phyloP scores from a whole-genome alignment of 2,113 vertebrate species.

The Felis chaus region DNA sequence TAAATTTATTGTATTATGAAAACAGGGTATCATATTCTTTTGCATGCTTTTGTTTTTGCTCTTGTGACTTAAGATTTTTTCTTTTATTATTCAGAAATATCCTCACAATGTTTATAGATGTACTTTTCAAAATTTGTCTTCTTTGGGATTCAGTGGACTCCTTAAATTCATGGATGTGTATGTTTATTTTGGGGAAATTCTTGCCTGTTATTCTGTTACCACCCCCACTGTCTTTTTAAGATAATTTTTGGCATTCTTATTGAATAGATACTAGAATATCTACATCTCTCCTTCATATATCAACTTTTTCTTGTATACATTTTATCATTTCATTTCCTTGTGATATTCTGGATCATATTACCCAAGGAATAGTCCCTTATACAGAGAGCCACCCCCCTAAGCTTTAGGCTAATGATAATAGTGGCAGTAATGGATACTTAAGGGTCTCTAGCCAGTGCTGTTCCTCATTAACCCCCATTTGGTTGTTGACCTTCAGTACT shows the following conservation, averaged over 20 bases:
- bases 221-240: not conserved
- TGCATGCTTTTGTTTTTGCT: not conserved
- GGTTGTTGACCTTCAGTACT: not conserved
- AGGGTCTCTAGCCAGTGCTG: not conserved
- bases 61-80: not conserved
- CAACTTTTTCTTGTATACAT: not conserved
- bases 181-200: not conserved
- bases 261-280: not conserved
- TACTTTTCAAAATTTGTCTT: constrained; percentile 8
- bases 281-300: not conserved
- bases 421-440: not conserved
- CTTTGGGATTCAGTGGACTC: not conserved
- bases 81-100: not conserved
- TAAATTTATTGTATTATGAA: not conserved
- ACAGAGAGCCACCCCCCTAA: not conserved
- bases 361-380: not conserved
- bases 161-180: not conserved
- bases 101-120: not conserved
- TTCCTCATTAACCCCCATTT: not conserved
- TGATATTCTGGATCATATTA: not conserved
- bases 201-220: not conserved
- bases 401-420: not conserved
- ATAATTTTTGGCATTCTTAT: not conserved
- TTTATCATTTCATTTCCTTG: not conserved
- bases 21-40: not conserved